A percentile compares a stretch with the other conserved stretches of the same genome.
These are phyloP conservation scores for Leuctra nigra DNA, from an alignment of 2,888 invertebrate species.

Conservation along the genomic window DNA sequence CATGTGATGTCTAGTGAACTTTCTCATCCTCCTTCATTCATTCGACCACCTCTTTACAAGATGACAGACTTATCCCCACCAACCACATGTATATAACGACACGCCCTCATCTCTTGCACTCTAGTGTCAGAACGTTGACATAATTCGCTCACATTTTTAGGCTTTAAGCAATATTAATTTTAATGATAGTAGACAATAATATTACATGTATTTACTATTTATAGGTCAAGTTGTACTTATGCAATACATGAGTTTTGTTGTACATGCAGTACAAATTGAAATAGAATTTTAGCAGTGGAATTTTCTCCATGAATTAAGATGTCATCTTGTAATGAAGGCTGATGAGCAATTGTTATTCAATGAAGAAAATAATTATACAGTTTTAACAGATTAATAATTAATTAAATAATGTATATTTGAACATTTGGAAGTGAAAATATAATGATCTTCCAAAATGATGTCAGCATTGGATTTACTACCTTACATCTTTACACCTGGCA, in stretches of 20 bases:
- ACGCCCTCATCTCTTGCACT: conserved; percentile 4
- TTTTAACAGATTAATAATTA: conserved; percentile 19
- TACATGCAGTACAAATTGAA: not conserved
- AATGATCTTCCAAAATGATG: conserved; percentile 39
- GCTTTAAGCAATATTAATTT: conserved; percentile 14
- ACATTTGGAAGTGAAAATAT: conserved; percentile 43
- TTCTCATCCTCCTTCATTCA: conserved; percentile 20
- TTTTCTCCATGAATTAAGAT: conserved; percentile 4
- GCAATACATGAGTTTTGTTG: not conserved
- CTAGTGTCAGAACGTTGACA: not conserved
- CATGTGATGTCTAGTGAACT: conserved; percentile 23
- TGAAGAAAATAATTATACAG: conserved; percentile 26
- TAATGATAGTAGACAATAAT: conserved; percentile 25
- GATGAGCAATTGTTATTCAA: too few relatives aligned
- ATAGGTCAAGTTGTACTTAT: not conserved
- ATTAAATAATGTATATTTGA: conserved; percentile 37
- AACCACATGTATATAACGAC: conserved; percentile 21
- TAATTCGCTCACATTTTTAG: conserved; percentile 1
- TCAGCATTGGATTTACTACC: not conserved
- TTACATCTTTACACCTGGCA: not conserved
- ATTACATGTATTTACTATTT: conserved; percentile 20
- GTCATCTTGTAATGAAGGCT: conserved; percentile 26
- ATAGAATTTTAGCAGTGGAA: conserved; percentile 9
- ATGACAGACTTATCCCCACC: conserved; percentile 19
- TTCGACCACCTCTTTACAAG: conserved; percentile 22